Evolutionary conservation across 2,888 invertebrate species (phyloP).

Genomic region (Drosophila cracens): DNA sequence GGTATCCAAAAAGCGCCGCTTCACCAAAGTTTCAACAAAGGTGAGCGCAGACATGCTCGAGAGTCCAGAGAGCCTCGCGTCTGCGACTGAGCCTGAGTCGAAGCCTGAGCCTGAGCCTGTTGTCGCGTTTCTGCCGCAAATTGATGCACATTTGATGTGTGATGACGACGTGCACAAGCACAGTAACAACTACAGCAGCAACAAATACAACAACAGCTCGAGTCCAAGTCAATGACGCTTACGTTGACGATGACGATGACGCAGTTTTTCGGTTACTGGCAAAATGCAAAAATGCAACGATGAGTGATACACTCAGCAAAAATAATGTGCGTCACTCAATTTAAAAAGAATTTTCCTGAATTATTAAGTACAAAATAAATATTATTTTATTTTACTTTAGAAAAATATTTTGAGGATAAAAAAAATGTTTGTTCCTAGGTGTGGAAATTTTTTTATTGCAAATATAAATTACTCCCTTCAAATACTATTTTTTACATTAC

Average conservation of each 20-base stretch:
- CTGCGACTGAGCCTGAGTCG: neutral
- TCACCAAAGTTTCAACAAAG: conserved; percentile 28
- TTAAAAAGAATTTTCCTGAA: too few species aligned
- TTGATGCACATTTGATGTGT: conserved; percentile 76
- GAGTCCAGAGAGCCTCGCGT: conserved; percentile 4
- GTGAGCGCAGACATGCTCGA: conserved; percentile 64
- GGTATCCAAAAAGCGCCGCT: conserved; percentile 44
- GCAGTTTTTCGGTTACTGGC: conserved; percentile 48
- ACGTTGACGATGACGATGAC: conserved; percentile 36
- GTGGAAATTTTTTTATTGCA: neutral
- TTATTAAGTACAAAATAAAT: neutral
- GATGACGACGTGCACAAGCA: conserved; percentile 53
- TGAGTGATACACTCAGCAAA: conserved; percentile 14
- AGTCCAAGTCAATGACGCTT: conserved; percentile 16
- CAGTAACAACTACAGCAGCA: neutral
- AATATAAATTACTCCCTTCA: neutral
- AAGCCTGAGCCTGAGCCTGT: conserved; percentile 39
- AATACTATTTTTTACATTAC: too few species aligned
- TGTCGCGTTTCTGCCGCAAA: conserved; percentile 68
- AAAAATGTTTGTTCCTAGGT: neutral
- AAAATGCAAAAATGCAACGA: conserved; percentile 50
- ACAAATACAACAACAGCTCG: conserved; percentile 2
- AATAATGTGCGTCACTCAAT: neutral
- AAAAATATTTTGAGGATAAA: neutral
- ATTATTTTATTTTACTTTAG: neutral